Evolutionary conservation across 2,113 vertebrate genomes (phyloP), one percentile per base, ranked within the genome.

Genomic region (Isichthys henryi): DNA sequence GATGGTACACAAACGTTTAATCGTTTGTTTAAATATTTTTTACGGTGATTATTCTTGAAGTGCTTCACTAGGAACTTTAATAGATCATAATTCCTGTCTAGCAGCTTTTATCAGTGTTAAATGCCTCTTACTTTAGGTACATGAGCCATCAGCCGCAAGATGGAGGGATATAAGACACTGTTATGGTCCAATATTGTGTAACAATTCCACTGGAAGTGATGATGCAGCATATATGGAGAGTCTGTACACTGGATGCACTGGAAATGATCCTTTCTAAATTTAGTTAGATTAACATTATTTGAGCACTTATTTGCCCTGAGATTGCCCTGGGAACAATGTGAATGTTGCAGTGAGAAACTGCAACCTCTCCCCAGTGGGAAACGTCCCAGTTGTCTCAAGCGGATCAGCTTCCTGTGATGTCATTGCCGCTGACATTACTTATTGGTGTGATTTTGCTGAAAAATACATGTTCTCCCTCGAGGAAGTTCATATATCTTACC

Each of bases 381-480:
- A 74, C 45, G 7, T 45, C 5, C 62, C 45, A n/a, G 0, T 74
- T 15, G 31, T 56, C 49, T 89, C 11, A 83, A 56, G 88, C 53
- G 77, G 48, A 52, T 84, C 9, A 31, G 49, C 85, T 52, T 6
- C 85, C 23, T 45, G 13, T 86, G 46, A 52, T 52, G 48, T 86
- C 49, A 50, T 35, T 19, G 49, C 45, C 1, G 8, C 21, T 10
- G 45, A 48, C 23, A 48, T 48, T n/a, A n/a, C 82, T 48, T 46
- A 7, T 84, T 84, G 82, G 39, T 48, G 35, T 84, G 19, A 46
- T 84, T 84, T 86, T 53, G 49, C 31, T 87, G 39, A 56, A 88
- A 91, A 91, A 92, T 91, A 77, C 92, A 92, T 92, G 93, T 89
- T 83, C n/a, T 31, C 49, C 85, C 46, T 52, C 2, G 49, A 31